Evolutionary conservation across 2,113 vertebrate genomes (phyloP), one percentile per base, ranked within the genome.

Genomic region (Petaurus breviceps): DNA sequence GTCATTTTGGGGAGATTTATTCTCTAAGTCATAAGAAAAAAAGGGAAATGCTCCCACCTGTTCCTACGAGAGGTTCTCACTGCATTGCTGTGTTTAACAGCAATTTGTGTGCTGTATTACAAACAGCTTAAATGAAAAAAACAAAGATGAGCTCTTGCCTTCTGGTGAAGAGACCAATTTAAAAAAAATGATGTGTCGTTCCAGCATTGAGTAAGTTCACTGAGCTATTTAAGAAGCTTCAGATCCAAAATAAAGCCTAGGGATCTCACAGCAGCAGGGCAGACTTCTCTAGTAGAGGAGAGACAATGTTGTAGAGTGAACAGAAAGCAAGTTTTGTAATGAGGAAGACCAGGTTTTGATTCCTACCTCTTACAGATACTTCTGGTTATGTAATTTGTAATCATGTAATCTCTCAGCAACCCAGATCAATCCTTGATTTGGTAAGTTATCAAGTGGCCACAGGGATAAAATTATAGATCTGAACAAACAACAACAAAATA

Each of bases 1-100:
- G 98, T 98, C 98, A 98, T 98, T 99, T 97, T 96, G 92, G 97
- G 97, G 94, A 98, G 98, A 98, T 98, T 97, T 97, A 96, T 97
- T 98, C 98, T 91, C 89, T 98, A 97, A 96, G 98, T 98, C 97
- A 96, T 91, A 68, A 97, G 96, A 96, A 96, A 98, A 98, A 98
- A 97, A 90, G 95, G 97, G 98, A 98, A 97, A 94, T 24, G 90
- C 96, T 97, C 96, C 98, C 98, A 97, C 97, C 98, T 98, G 98
- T 92, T 98, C 97, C 96, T 97, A 97, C 23, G 96, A 96, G 96
- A 98, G 98, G 94, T 94, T 97, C 97, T 95, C 91, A 16, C 94
- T 96, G 96, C 92, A 95, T 93, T 91, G 90, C 46, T 46, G n/a
- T 97, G 90, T 97, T 98, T 97, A 89, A 96, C 93, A 96, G 96